Conservation (phyloP, 2,113 vertebrate genomes). For the Podarcis raffonei region DNA sequence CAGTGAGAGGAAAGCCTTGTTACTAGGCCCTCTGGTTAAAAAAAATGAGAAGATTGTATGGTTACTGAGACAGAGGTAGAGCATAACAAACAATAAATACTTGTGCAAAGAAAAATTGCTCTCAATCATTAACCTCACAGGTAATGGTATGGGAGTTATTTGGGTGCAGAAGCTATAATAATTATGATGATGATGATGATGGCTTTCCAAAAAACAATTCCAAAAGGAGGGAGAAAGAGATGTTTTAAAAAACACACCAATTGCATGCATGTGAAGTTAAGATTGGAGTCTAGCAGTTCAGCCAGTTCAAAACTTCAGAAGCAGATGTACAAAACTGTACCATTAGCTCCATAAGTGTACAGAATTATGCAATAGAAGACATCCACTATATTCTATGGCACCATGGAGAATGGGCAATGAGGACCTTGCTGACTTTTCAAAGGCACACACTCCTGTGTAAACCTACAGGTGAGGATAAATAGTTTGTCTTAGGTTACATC, state of each 20-base stretch:
- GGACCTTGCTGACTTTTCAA: neutral
- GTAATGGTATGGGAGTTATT: neutral
- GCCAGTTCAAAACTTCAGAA: neutral
- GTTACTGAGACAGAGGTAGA: neutral
- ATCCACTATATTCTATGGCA: neutral
- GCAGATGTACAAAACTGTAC: neutral
- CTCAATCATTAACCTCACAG: neutral
- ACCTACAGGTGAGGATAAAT: neutral
- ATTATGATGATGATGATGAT: too few relatives aligned
- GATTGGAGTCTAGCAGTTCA: neutral
- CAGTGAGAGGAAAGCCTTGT: neutral
- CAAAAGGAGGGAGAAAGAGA: neutral
- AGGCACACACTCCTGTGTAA: neutral
- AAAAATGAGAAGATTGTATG: neutral
- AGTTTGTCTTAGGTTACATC: neutral
- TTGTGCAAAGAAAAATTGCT: neutral
- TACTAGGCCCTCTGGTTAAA: neutral
- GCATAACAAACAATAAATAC: neutral
- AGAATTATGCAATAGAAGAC: neutral
- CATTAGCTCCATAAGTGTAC: neutral
- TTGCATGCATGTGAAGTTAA: neutral
- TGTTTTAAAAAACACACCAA: neutral
- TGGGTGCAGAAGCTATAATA: too few relatives aligned
- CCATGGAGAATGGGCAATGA: neutral
- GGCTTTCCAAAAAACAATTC: neutral